phyloP scores from a whole-genome alignment of 2,113 vertebrate genomes.

The Pithys albifrons region DNA sequence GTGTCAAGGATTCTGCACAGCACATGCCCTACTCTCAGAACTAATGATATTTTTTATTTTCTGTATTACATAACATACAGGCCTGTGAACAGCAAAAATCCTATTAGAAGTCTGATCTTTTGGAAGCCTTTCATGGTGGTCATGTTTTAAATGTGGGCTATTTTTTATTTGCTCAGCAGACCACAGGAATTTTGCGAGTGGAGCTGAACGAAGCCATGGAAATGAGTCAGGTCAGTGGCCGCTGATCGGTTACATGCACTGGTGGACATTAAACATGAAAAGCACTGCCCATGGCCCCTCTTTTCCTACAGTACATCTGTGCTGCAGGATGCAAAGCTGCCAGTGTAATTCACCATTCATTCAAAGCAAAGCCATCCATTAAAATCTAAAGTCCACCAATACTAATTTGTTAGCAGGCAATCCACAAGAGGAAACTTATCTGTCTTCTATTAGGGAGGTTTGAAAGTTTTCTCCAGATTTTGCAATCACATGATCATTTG shows the following conservation, averaged over 20 bases:
- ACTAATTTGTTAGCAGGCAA: not conserved
- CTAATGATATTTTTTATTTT: not conserved
- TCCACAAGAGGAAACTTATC: not conserved
- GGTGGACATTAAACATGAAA: not conserved
- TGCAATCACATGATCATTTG: not conserved
- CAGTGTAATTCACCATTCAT: not conserved
- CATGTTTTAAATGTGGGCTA: constrained; percentile 64
- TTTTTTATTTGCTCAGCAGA: constrained; percentile 51
- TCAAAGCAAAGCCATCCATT: not conserved
- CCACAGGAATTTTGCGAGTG: constrained; percentile 41
- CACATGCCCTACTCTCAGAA: not conserved
- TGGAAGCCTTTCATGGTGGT: constrained; percentile 40
- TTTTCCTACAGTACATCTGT: not conserved
- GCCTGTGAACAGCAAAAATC: constrained; percentile 20
- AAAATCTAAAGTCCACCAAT: not conserved
- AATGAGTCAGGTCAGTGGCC: constrained; percentile 26
- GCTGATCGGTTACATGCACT: not conserved
- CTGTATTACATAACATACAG: constrained; percentile 9
- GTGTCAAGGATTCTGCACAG: not conserved
- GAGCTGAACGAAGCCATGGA: constrained; percentile 59
- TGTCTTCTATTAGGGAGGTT: not conserved
- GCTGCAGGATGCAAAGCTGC: not conserved
- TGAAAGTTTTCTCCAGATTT: not conserved
- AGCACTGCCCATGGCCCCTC: not conserved
- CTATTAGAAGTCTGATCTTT: constrained; percentile 28